Conservation (phyloP, 2,888 invertebrate species). For the Athalia circularis region DNA sequence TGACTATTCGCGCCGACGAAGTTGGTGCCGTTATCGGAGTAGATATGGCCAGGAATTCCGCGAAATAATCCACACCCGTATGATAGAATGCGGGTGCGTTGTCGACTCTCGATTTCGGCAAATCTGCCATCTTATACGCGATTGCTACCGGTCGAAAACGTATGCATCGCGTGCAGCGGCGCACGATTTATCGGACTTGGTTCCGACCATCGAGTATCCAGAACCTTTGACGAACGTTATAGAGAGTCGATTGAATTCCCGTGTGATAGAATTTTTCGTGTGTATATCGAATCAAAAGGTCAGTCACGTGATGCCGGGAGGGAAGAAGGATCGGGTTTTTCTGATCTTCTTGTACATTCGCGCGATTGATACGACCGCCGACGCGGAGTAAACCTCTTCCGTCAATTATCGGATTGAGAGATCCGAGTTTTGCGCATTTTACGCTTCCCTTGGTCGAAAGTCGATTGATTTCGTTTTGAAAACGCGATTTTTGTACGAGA, state of each 20-base stretch:
- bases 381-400: conserved; percentile 17
- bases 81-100: conserved; percentile 15
- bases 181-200: conserved; percentile 36
- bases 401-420: conserved; percentile 48
- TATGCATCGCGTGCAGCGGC: conserved; percentile 44
- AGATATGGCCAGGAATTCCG: conserved; percentile 42
- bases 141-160: neutral
- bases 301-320: conserved; percentile 46
- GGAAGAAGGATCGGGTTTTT: conserved; percentile 48
- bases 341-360: conserved; percentile 22
- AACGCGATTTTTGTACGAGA: neutral
- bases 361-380: too few species aligned
- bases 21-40: conserved; percentile 52
- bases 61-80: conserved; percentile 21
- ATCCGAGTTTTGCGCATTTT: conserved; percentile 35
- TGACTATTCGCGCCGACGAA: conserved; percentile 53
- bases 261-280: conserved; percentile 24
- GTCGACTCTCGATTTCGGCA: conserved; percentile 13
- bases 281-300: conserved; percentile 32
- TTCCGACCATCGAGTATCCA: conserved; percentile 48
- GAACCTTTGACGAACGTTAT: conserved; percentile 39
- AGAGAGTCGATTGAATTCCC: conserved; percentile 45
- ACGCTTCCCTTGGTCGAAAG: neutral
- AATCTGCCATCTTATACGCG: conserved; percentile 29
- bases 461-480: conserved; percentile 6